phyloP scores from a whole-genome alignment of 2,113 vertebrate species.

The Cryptoleucopteryx plumbea region DNA sequence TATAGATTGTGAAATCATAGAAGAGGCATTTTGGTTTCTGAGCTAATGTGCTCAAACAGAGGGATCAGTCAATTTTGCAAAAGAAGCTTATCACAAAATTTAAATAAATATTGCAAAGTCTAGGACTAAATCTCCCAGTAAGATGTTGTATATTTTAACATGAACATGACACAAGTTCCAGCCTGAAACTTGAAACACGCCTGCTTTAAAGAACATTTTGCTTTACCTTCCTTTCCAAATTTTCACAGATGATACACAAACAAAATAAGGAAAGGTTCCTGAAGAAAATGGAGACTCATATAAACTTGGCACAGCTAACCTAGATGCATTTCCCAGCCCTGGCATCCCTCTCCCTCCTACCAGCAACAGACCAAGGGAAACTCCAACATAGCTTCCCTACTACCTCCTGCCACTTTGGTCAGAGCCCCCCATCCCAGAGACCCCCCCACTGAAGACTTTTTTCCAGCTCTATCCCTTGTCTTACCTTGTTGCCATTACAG shows the following conservation, averaged over 20 bases:
- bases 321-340: background rate
- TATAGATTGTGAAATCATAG: background rate
- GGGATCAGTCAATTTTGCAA: background rate
- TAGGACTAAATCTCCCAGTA: background rate
- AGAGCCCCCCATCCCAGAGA: background rate
- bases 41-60: background rate
- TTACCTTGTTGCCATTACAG: background rate
- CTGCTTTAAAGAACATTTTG: background rate
- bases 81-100: background rate
- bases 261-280: background rate
- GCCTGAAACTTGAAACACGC: background rate
- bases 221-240: background rate
- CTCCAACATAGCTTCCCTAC: background rate
- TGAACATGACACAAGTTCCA: background rate
- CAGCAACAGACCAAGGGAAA: background rate
- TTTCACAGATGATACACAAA: background rate
- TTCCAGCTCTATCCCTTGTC: background rate
- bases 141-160: background rate
- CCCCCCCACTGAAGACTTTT: background rate
- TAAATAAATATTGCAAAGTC: background rate
- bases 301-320: background rate
- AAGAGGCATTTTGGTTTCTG: background rate
- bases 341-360: background rate
- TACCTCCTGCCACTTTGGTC: background rate
- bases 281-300: background rate